A percentile compares a stretch with the other conserved stretches of the same genome.
phyloP scores from a whole-genome alignment of 2,113 vertebrate species.

The Myrmecobius fasciatus region DNA sequence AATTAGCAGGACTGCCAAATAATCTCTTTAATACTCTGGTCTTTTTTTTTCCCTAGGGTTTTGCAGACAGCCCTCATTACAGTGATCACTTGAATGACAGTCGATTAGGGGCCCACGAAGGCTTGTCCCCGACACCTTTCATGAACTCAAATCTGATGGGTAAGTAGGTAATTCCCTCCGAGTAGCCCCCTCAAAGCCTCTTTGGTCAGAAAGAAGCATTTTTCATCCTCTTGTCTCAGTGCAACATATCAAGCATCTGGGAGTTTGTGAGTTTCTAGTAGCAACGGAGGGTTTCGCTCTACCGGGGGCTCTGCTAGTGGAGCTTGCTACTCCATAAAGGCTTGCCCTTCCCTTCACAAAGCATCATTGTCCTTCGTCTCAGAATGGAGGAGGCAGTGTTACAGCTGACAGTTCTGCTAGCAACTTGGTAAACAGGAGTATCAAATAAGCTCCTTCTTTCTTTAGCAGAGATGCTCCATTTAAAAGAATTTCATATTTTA shows the following conservation, averaged over 20 bases:
- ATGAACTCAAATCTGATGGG: conserved; percentile 98
- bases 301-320: conserved; percentile 61
- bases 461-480: conserved; percentile 30
- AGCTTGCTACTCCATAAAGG: conserved; percentile 83
- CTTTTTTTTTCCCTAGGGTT: conserved; percentile 93
- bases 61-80: conserved; percentile 98
- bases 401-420: conserved; percentile 36
- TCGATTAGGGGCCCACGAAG: conserved; percentile 98
- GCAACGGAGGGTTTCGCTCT: conserved; percentile 62
- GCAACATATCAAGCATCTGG: conserved; percentile 81
- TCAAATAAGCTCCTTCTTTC: conserved; percentile 24
- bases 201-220: conserved; percentile 81
- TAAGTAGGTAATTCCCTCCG: conserved; percentile 93
- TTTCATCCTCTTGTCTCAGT: conserved; percentile 78
- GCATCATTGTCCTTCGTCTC: not conserved
- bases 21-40: conserved; percentile 93
- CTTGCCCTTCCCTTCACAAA: conserved; percentile 79
- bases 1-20: conserved; percentile 89
- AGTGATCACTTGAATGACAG: conserved; percentile 98
- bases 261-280: conserved; percentile 76
- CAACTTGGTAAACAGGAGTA: conserved; percentile 15
- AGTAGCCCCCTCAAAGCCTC: conserved; percentile 83
- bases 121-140: conserved; percentile 99
- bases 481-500: conserved; percentile 21
- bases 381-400: conserved; percentile 33